Percentiles rank a stretch among this genome's conserved stretches.
Conservation (phyloP, 2,113 vertebrate genomes). For the Picathartes gymnocephalus region DNA sequence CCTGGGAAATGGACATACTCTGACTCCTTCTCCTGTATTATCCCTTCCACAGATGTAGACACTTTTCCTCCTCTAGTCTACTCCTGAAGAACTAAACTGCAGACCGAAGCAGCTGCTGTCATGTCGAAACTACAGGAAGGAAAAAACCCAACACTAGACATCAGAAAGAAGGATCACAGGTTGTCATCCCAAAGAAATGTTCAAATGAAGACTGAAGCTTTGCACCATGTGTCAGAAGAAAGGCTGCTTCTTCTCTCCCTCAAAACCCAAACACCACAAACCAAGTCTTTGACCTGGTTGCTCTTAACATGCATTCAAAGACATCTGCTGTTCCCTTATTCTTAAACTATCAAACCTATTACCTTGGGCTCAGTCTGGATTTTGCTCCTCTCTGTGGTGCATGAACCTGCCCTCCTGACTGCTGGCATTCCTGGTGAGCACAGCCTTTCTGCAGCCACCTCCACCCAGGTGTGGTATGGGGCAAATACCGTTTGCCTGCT, state of each 20-base stretch:
- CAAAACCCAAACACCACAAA: not conserved
- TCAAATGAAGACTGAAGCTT: not conserved
- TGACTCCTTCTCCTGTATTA: not conserved
- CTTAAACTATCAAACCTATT: not conserved
- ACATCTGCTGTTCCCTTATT: not conserved
- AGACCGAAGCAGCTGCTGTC: not conserved
- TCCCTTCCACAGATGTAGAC: not conserved
- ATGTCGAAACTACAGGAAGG: not conserved
- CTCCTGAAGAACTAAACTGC: not conserved
- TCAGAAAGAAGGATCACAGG: not conserved
- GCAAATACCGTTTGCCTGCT: accelerated
- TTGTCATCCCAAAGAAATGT: not conserved
- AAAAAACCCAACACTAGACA: not conserved
- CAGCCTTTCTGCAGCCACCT: accelerated
- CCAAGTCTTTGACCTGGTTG: not conserved
- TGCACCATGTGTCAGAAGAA: not conserved
- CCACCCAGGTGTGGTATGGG: not conserved
- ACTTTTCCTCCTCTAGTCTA: not conserved
- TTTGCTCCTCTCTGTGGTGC: not conserved
- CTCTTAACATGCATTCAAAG: not conserved
- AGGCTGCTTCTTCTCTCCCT: not conserved
- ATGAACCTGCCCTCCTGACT: not conserved
- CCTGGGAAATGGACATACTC: not conserved
- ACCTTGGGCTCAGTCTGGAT: not conserved
- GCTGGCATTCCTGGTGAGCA: not conserved